A percentile compares a stretch with the other conserved stretches of the same genome.
Conservation (phyloP, 2,113 vertebrate species). For the Pseudolaguvia tuberculata region DNA sequence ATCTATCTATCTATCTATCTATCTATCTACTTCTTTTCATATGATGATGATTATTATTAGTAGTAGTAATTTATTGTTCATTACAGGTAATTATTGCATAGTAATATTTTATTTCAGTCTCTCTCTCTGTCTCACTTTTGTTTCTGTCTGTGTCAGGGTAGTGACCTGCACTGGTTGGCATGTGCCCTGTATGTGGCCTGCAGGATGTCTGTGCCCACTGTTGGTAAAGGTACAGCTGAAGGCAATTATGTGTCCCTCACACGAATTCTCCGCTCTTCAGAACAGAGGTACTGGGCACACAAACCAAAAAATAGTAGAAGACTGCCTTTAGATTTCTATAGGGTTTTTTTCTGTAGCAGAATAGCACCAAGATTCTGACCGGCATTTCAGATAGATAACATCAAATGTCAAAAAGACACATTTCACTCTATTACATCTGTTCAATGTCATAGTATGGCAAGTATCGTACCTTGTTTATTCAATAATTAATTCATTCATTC, state of each 20-base stretch:
- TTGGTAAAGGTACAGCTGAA: slow-evolving; percentile 81
- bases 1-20: too few relatives aligned
- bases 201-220: slow-evolving; percentile 83
- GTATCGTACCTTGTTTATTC: background rate
- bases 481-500: too few relatives aligned
- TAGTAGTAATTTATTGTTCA: background rate
- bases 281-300: slow-evolving; percentile 75
- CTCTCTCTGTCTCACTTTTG: background rate
- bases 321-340: background rate
- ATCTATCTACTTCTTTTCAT: too few relatives aligned
- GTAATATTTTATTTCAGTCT: too few relatives aligned
- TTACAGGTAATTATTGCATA: too few relatives aligned
- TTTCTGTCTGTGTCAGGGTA: slow-evolving; percentile 69
- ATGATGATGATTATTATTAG: background rate
- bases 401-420: too few relatives aligned
- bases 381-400: background rate
- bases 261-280: slow-evolving; percentile 81
- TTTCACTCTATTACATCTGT: background rate
- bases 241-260: slow-evolving; percentile 93
- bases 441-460: background rate
- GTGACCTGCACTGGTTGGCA: slow-evolving; percentile 88
- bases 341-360: background rate
- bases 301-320: background rate
- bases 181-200: slow-evolving; percentile 92
- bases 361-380: slow-evolving; percentile 4